Evolutionary conservation across 2,888 invertebrate genomes (phyloP).

Genomic region (Neria commutata): DNA sequence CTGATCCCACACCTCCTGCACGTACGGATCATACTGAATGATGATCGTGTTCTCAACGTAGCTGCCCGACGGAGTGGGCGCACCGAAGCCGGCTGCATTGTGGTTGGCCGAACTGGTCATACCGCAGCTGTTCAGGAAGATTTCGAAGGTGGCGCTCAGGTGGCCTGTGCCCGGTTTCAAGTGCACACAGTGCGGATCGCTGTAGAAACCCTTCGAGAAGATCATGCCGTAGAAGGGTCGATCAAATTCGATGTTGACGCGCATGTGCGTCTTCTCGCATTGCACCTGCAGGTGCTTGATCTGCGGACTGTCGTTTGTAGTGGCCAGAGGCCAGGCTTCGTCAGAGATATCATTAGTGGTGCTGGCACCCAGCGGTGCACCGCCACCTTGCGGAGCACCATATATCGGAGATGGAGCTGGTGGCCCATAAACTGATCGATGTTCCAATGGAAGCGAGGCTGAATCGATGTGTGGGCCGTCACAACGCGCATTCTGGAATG

Average conservation of each 20-base stretch:
- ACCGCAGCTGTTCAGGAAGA: constrained; percentile 90
- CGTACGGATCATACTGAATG: constrained; percentile 93
- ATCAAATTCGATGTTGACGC: constrained; percentile 94
- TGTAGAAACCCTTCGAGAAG: constrained; percentile 93
- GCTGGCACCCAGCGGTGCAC: constrained; percentile 59
- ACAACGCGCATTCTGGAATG: constrained; percentile 74
- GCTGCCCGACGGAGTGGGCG: constrained; percentile 88
- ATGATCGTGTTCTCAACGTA: constrained; percentile 95
- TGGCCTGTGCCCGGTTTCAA: constrained; percentile 90
- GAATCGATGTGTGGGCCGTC: constrained; percentile 81
- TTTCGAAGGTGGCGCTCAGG: constrained; percentile 90
- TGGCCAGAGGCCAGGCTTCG: constrained; percentile 87
- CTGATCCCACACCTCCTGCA: constrained; percentile 95
- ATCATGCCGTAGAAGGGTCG: constrained; percentile 95
- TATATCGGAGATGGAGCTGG: constrained; percentile 65
- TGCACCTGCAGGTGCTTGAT: constrained; percentile 93
- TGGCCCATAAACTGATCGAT: constrained; percentile 76
- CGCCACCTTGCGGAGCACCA: constrained; percentile 57
- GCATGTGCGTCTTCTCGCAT: constrained; percentile 94
- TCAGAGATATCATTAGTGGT: constrained; percentile 67
- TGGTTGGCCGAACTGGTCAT: constrained; percentile 93
- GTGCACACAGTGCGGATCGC: constrained; percentile 90
- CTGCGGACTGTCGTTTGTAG: constrained; percentile 85
- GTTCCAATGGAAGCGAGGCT: constrained; percentile 80
- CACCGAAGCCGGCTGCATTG: constrained; percentile 81